phyloP scores from a whole-genome alignment of 2,888 invertebrate genomes.

The Onthophagus sagittarius region DNA sequence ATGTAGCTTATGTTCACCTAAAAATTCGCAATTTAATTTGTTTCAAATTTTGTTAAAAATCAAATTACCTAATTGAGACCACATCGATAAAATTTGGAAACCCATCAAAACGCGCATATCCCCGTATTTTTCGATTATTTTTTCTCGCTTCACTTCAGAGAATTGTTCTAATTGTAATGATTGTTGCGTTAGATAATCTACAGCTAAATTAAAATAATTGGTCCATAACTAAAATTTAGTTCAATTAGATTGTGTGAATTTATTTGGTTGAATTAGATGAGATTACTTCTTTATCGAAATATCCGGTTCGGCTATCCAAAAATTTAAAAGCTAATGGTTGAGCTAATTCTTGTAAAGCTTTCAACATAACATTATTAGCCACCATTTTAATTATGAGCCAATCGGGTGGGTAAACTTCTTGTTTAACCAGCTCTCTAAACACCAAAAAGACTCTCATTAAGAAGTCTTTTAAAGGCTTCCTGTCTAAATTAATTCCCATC shows the following conservation, averaged over 20 bases:
- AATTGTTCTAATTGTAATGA: slow-evolving; percentile 77
- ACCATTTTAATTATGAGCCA: slow-evolving; percentile 90
- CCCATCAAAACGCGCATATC: slow-evolving; percentile 93
- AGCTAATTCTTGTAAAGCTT: slow-evolving; percentile 82
- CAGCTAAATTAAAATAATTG: slow-evolving; percentile 75
- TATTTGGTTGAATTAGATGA: neutral
- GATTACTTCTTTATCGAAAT: slow-evolving; percentile 72
- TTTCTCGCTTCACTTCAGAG: slow-evolving; percentile 73
- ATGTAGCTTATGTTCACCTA: slow-evolving; percentile 79
- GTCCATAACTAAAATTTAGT: slow-evolving; percentile 53
- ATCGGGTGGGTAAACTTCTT: slow-evolving; percentile 79
- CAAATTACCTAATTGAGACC: slow-evolving; percentile 74
- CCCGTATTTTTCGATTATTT: slow-evolving; percentile 74
- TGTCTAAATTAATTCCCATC: slow-evolving; percentile 63
- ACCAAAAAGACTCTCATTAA: slow-evolving; percentile 77
- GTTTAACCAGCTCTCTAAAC: slow-evolving; percentile 73
- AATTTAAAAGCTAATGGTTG: slow-evolving; percentile 83
- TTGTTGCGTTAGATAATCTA: slow-evolving; percentile 76
- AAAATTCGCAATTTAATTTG: neutral
- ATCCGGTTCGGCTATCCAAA: slow-evolving; percentile 61
- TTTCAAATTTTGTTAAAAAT: slow-evolving; percentile 8
- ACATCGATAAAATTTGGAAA: slow-evolving; percentile 85
- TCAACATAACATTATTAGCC: slow-evolving; percentile 79
- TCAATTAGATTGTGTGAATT: neutral
- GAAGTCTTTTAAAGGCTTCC: slow-evolving; percentile 82